A percentile compares a stretch with the other conserved stretches of the same genome.
These are phyloP conservation scores for Onychostruthus taczanowskii DNA, from an alignment of 2,113 vertebrate species.

Conservation along the genomic window DNA sequence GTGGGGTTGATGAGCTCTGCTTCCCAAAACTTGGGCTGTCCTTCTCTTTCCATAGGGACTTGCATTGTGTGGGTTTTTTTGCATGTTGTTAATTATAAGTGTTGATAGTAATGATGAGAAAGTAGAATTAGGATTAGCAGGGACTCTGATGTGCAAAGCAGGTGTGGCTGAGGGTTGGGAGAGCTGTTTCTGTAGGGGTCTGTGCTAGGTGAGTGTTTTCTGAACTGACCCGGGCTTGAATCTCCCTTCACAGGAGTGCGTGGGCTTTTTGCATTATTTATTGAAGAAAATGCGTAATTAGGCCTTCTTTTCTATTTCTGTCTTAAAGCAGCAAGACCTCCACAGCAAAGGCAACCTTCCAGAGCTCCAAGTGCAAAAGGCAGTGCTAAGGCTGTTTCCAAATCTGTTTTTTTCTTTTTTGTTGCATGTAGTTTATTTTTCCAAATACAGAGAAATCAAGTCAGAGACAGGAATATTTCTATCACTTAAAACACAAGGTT, in stretches of 20 bases:
- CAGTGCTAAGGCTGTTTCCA: background rate
- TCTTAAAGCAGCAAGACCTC: background rate
- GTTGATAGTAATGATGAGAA: background rate
- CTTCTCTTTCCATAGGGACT: background rate
- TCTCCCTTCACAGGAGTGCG: background rate
- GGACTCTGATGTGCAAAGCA: background rate
- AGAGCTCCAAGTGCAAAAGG: background rate
- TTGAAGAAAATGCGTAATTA: constrained; percentile 24
- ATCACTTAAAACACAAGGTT: background rate
- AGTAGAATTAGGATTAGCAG: background rate
- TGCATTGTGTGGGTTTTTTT: background rate
- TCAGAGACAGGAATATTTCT: background rate
- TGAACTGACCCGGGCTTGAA: background rate
- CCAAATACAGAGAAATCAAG: background rate
- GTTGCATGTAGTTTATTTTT: background rate
- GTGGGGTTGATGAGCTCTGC: background rate
- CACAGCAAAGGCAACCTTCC: background rate
- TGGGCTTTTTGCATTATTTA: constrained; percentile 47
- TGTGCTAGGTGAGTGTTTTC: background rate
- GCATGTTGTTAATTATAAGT: background rate
- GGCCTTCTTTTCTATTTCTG: constrained; percentile 20
- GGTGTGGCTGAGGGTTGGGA: background rate
- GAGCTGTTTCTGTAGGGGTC: background rate
- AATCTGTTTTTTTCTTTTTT: background rate
- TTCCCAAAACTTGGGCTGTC: accelerated